Percentiles rank a stretch among this genome's conserved stretches.
Evolutionary conservation across 2,888 invertebrate genomes (phyloP).

Genomic region (Atherix ibis): DNA sequence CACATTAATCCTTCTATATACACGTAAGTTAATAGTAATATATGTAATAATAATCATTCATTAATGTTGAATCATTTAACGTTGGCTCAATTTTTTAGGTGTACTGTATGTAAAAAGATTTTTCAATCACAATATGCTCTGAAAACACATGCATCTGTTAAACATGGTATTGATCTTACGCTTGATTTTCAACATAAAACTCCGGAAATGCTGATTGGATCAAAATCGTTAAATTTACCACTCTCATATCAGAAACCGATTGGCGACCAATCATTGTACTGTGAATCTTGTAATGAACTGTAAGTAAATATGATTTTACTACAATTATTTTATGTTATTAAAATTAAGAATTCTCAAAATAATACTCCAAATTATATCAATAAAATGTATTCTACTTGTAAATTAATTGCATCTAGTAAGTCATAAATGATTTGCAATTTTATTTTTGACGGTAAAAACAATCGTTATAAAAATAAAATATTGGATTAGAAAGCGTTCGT

Average conservation of each 20-base stretch:
- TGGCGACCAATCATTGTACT: slow-evolving; percentile 6
- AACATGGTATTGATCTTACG: slow-evolving; percentile 5
- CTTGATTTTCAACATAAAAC: slow-evolving; percentile 6
- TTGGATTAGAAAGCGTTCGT: too few species aligned
- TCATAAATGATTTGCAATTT: too few species aligned
- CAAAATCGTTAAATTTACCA: slow-evolving; percentile 7
- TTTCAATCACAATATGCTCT: slow-evolving; percentile 9
- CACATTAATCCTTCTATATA: slow-evolving; percentile 8
- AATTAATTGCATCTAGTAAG: too few species aligned
- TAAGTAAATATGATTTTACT: background rate
- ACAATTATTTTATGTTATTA: background rate
- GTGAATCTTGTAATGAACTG: slow-evolving; percentile 8
- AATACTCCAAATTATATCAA: too few species aligned
- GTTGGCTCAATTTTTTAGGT: slow-evolving; percentile 3
- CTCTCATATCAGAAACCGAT: slow-evolving; percentile 6
- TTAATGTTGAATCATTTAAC: background rate
- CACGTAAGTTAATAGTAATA: slow-evolving; percentile 4
- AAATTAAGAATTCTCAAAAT: too few species aligned
- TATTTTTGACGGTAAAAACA: too few species aligned
- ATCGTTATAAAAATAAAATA: too few species aligned
- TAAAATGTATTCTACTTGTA: too few species aligned
- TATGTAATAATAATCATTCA: background rate
- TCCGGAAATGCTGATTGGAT: slow-evolving; percentile 7
- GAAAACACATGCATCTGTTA: slow-evolving; percentile 8
- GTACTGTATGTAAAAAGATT: slow-evolving; percentile 8